Percentiles rank a stretch among this genome's conserved stretches.
These are phyloP conservation scores for Podiceps cristatus DNA, from an alignment of 2,113 vertebrate genomes.

Conservation along the genomic window DNA sequence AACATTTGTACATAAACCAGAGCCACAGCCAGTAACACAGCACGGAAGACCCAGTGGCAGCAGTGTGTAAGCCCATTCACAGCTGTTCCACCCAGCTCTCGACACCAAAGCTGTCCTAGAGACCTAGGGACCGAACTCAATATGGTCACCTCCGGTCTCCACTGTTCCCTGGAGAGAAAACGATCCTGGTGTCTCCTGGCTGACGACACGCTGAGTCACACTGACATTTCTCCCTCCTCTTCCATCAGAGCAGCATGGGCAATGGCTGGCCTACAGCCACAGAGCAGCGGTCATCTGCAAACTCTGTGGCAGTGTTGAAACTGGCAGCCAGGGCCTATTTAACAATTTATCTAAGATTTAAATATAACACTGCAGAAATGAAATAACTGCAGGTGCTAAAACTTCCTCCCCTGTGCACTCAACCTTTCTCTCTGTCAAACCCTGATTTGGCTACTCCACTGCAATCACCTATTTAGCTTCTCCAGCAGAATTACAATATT, in stretches of 20 bases:
- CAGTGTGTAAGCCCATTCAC: fast-evolving
- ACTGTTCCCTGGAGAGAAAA: background rate
- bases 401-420: background rate
- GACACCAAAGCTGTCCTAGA: background rate
- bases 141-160: background rate
- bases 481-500: background rate
- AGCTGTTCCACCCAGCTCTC: background rate
- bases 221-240: background rate
- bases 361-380: background rate
- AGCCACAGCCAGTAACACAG: background rate
- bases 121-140: background rate
- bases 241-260: background rate
- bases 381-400: background rate
- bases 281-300: background rate
- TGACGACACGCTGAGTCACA: background rate
- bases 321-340: background rate
- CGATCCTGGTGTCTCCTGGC: background rate
- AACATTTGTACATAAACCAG: background rate
- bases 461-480: background rate
- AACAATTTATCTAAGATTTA: background rate
- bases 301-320: background rate
- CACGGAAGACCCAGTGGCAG: background rate
- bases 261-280: background rate
- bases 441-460: fast-evolving
- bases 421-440: background rate